phyloP scores from a whole-genome alignment of 2,113 vertebrate genomes.

The Epinephelus fuscoguttatus region DNA sequence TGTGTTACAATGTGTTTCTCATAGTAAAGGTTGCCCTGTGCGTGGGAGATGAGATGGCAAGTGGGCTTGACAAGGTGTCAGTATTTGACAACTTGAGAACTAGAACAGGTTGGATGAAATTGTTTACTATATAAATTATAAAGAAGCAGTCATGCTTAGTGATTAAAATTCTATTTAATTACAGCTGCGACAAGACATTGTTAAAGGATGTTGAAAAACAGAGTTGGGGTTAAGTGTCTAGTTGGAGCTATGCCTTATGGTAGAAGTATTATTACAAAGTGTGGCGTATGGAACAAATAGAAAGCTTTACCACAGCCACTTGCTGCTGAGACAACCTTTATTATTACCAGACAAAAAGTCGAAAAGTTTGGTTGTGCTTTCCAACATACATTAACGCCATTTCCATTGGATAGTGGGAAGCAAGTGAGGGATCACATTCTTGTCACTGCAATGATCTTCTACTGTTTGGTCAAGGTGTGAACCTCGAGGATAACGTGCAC shows the following conservation, averaged over 20 bases:
- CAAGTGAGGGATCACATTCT: neutral
- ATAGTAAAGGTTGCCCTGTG: too few species aligned
- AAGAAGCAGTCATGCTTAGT: neutral
- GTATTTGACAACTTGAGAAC: too few species aligned
- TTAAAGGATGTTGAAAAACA: neutral
- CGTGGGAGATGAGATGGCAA: too few species aligned
- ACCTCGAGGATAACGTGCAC: neutral
- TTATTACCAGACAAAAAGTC: neutral
- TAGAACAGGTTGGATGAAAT: too few species aligned
- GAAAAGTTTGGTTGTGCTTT: neutral
- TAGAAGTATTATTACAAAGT: neutral
- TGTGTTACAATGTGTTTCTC: too few species aligned
- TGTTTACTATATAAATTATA: neutral
- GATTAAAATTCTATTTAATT: neutral
- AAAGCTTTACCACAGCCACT: neutral
- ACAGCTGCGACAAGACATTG: neutral
- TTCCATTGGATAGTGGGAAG: neutral
- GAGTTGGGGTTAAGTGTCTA: neutral
- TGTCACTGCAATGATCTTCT: neutral
- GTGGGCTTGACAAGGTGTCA: too few species aligned
- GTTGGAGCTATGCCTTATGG: too few species aligned
- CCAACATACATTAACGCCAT: too few species aligned
- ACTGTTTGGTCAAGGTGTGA: neutral
- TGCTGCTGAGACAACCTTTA: neutral
- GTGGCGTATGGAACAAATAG: neutral